A percentile compares a stretch with the other conserved stretches of the same genome.
Evolutionary conservation across 2,888 invertebrate species (phyloP).

Genomic region (Lepidonotus clava): DNA sequence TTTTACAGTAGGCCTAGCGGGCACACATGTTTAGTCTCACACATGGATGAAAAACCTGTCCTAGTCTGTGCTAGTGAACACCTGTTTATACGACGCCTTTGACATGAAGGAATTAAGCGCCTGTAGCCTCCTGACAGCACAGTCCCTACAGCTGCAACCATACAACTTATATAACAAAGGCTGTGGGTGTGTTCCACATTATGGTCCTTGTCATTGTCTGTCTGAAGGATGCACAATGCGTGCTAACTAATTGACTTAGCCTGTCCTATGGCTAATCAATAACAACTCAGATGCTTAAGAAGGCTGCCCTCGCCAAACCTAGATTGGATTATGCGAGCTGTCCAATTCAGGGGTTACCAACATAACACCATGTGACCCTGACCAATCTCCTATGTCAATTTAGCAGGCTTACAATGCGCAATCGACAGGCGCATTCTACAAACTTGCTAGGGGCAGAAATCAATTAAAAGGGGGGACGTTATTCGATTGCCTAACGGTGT

Average conservation of each 20-base stretch:
- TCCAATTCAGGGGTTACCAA: neutral
- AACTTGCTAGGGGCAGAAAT: neutral
- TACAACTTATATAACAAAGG: too few relatives aligned
- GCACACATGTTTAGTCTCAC: too few relatives aligned
- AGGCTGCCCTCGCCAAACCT: neutral
- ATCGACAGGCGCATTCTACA: neutral
- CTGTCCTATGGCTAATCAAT: conserved; percentile 16
- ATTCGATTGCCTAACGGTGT: too few relatives aligned
- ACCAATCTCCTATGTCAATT: neutral
- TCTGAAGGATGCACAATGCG: neutral
- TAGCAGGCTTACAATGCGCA: neutral
- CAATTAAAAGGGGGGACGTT: too few relatives aligned
- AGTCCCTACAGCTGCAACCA: too few relatives aligned
- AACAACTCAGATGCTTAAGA: conserved; percentile 6
- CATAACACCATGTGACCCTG: neutral
- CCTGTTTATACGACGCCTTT: neutral
- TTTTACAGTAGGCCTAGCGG: too few relatives aligned
- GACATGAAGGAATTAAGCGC: too few relatives aligned
- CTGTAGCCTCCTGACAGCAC: too few relatives aligned
- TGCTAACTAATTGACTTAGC: conserved; percentile 38
- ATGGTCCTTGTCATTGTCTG: neutral
- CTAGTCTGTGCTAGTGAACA: too few relatives aligned
- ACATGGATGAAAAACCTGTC: too few relatives aligned
- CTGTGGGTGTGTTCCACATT: too few relatives aligned
- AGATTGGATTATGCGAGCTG: conserved; percentile 28